Conservation (phyloP, 2,888 invertebrate species). For the Zelleria hepariella region DNA sequence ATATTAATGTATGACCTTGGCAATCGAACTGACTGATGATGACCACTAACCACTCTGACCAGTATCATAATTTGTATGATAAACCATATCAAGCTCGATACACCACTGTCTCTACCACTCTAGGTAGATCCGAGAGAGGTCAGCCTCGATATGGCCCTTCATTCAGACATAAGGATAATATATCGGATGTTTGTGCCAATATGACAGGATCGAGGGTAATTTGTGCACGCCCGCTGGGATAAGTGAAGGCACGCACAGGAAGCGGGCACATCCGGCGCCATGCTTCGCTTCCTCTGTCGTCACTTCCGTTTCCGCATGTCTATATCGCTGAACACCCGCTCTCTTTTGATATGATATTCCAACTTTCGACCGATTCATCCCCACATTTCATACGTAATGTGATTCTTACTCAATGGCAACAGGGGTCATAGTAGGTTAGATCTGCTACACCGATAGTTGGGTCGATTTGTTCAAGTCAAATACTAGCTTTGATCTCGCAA, state of each 20-base stretch:
- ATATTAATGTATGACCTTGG: too few species aligned
- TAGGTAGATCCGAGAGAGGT: too few species aligned
- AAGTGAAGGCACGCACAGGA: conserved; percentile 62
- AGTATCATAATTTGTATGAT: too few species aligned
- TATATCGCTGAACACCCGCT: conserved; percentile 36
- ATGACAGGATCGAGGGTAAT: conserved; percentile 23
- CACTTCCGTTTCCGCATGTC: conserved; percentile 61
- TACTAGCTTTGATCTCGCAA: conserved; percentile 51
- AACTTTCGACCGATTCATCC: background rate
- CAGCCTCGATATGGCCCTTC: too few species aligned
- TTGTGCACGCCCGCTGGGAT: conserved; percentile 53
- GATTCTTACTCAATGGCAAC: background rate
- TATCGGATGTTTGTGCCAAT: background rate
- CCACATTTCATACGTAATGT: background rate
- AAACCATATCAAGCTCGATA: too few species aligned
- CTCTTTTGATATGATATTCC: conserved; percentile 14
- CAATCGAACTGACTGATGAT: too few species aligned
- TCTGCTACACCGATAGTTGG: background rate
- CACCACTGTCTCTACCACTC: too few species aligned
- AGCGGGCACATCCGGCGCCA: conserved; percentile 59
- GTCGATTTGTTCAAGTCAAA: conserved; percentile 18
- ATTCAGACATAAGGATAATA: too few species aligned
- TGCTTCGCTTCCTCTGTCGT: conserved; percentile 61
- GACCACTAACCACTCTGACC: too few species aligned
- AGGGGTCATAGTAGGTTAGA: background rate